Conservation (phyloP, 2,113 vertebrate species). For the Cyrtonyx montezumae region DNA sequence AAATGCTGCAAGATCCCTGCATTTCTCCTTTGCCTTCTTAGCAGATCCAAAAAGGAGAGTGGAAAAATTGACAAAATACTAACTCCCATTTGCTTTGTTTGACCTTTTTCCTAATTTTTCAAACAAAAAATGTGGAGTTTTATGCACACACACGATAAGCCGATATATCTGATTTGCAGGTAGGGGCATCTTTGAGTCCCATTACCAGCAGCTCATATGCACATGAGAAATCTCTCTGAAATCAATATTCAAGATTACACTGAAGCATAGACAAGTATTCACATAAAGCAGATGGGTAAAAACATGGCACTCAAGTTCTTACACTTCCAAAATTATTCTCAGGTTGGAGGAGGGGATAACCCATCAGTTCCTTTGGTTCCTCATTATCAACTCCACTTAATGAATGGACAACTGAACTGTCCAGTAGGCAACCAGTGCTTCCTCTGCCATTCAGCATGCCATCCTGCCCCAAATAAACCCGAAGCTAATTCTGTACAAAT, state of each 20-base stretch:
- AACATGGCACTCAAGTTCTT: not conserved
- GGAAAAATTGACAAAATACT: not conserved
- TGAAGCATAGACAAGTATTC: not conserved
- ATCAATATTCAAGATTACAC: not conserved
- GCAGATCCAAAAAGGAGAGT: not conserved
- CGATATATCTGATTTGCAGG: not conserved
- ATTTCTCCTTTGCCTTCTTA: not conserved
- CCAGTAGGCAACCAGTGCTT: not conserved
- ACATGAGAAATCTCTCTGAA: not conserved
- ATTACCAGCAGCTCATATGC: not conserved
- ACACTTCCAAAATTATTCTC: not conserved
- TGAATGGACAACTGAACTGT: not conserved
- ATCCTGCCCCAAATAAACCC: not conserved
- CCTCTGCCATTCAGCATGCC: not conserved
- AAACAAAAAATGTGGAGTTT: not conserved
- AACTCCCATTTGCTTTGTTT: fast-evolving
- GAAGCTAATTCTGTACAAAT: not conserved
- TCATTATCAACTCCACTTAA: not conserved
- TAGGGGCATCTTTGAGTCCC: not conserved
- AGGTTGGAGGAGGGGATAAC: not conserved
- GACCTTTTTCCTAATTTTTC: not conserved
- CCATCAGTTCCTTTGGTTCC: not conserved
- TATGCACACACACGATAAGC: not conserved
- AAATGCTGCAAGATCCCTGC: not conserved
- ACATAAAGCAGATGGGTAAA: not conserved